Evolutionary conservation across 30 jellyfish, hydroid and myxozoan species (phyloP).

Genomic region (Nemopilema nomurai): DNA sequence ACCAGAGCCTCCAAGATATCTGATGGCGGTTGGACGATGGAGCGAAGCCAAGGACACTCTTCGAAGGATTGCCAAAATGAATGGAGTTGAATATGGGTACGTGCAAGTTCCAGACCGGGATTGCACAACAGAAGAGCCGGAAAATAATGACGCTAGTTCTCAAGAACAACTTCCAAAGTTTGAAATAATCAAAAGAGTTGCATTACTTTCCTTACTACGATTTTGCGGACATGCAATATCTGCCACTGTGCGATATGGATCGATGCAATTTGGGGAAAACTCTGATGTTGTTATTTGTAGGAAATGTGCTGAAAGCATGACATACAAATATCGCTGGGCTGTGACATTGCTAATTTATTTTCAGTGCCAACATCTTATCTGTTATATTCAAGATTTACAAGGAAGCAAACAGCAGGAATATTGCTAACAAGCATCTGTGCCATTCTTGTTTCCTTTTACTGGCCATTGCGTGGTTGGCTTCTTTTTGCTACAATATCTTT

Average conservation of each 20-base stretch:
- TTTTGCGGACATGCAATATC: background rate
- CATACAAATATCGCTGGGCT: constrained; percentile 4
- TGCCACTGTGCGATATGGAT: background rate
- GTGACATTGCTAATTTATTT: background rate
- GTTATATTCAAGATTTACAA: background rate
- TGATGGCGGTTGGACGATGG: background rate
- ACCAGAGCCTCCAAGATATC: constrained; percentile 12
- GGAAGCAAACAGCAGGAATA: background rate
- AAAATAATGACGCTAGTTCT: background rate
- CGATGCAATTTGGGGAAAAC: constrained; percentile 23
- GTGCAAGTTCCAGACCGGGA: background rate
- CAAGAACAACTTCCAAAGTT: background rate
- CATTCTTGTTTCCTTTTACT: background rate
- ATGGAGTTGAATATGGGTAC: background rate
- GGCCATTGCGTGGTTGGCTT: background rate
- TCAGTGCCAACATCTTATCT: background rate
- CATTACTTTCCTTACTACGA: background rate
- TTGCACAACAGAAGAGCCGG: background rate
- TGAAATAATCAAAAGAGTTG: background rate
- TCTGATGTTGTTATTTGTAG: too few relatives aligned
- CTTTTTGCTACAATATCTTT: background rate
- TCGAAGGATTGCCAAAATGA: constrained; percentile 4
- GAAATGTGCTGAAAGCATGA: background rate
- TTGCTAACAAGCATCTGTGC: background rate
- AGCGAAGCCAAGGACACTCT: background rate